Conservation (phyloP, 2,888 invertebrate genomes). For the Xylocampa areola region DNA sequence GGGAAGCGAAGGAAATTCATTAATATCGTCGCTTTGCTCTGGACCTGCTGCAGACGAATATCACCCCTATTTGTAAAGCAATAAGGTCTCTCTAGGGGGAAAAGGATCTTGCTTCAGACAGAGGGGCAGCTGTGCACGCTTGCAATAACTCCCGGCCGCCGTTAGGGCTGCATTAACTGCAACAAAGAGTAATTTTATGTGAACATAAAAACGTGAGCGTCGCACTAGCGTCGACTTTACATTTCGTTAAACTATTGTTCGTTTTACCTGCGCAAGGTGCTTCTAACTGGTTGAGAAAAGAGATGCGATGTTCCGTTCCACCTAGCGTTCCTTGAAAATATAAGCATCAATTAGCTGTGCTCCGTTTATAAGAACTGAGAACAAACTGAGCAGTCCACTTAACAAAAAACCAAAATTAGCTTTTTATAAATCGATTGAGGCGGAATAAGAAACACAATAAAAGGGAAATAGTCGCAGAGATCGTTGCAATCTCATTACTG, state of each 20-base stretch:
- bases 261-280: neutral
- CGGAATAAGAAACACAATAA: neutral
- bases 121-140: constrained; percentile 30
- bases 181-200: constrained; percentile 28
- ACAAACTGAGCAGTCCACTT: too few relatives aligned
- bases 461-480: neutral
- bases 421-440: too few relatives aligned
- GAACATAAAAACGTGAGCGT: constrained; percentile 13
- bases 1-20: constrained; percentile 49
- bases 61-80: constrained; percentile 11
- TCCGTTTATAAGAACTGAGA: too few relatives aligned
- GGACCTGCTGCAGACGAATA: constrained; percentile 20
- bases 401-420: too few relatives aligned
- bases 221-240: neutral
- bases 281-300: neutral
- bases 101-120: constrained; percentile 1
- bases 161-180: constrained; percentile 36
- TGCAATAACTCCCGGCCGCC: constrained; percentile 29
- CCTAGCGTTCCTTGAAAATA: too few relatives aligned
- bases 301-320: neutral
- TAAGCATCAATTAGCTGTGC: too few relatives aligned
- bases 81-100: constrained; percentile 30
- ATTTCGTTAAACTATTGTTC: constrained; percentile 6
- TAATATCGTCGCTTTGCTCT: constrained; percentile 43
- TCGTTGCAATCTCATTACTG: neutral